Percentiles rank a stretch among this genome's conserved stretches.
Evolutionary conservation across 2,888 invertebrate species (phyloP).

Genomic region (Perithous albicinctus): DNA sequence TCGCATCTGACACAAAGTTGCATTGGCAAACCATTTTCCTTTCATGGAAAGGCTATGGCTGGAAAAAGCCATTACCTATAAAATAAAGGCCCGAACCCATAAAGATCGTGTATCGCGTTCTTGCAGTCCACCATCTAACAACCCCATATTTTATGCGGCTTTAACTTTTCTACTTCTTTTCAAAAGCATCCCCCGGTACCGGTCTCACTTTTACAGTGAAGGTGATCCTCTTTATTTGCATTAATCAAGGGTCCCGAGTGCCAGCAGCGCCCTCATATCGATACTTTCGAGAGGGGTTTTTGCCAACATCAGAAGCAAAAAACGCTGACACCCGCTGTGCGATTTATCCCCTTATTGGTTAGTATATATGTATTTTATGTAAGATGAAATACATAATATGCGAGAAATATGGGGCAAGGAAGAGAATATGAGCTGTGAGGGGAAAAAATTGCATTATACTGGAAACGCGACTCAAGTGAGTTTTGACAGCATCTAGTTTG

Average conservation of each 20-base stretch:
- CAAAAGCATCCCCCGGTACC: constrained; percentile 25
- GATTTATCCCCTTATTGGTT: constrained; percentile 17
- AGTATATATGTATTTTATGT: constrained; percentile 2
- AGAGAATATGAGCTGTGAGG: constrained; percentile 19
- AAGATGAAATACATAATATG: constrained; percentile 19
- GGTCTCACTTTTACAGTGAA: constrained; percentile 64
- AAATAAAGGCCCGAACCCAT: constrained; percentile 10
- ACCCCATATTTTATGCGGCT: constrained; percentile 49
- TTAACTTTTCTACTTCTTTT: constrained; percentile 47
- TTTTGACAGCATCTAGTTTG: neutral
- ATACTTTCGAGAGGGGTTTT: constrained; percentile 44
- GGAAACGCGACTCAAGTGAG: neutral
- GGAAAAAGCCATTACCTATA: constrained; percentile 2
- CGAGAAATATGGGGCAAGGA: constrained; percentile 34
- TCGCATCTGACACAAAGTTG: neutral
- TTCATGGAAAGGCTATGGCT: neutral
- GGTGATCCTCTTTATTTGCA: constrained; percentile 69
- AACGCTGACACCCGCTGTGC: constrained; percentile 55
- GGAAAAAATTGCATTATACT: constrained; percentile 39
- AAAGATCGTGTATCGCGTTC: constrained; percentile 43
- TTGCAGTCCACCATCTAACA: constrained; percentile 20
- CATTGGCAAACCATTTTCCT: neutral
- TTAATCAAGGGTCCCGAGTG: constrained; percentile 60
- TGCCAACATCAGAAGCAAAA: constrained; percentile 23
- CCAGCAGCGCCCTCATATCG: neutral